A percentile compares a stretch with the other conserved stretches of the same genome.
These are phyloP conservation scores for Chaitophorus viminalis DNA, from an alignment of 2,888 invertebrate genomes.

Conservation along the genomic window DNA sequence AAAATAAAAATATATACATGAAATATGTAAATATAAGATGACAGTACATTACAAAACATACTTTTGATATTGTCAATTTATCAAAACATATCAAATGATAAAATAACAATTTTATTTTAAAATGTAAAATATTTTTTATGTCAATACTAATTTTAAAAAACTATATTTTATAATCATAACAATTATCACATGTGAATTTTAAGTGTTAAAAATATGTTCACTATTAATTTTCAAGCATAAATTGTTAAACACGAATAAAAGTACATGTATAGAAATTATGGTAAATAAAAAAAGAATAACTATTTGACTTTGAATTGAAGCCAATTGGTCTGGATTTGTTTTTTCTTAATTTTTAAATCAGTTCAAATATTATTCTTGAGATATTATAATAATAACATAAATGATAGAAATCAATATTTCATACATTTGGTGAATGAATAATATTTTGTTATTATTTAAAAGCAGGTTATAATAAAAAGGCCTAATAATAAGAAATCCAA, in stretches of 20 bases:
- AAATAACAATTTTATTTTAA: conserved; percentile 8
- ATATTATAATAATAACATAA: background rate
- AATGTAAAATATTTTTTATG: background rate
- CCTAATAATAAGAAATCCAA: conserved; percentile 1
- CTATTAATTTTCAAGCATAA: conserved; percentile 1
- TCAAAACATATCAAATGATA: conserved; percentile 26
- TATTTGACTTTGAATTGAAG: background rate
- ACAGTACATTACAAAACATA: background rate
- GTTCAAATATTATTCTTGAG: background rate
- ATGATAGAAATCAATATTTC: conserved; percentile 11
- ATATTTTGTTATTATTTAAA: conserved; percentile 33
- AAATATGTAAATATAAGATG: conserved; percentile 35
- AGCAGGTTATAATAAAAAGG: conserved; percentile 20
- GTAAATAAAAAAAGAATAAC: background rate
- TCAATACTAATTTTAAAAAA: conserved; percentile 49
- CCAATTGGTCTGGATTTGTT: background rate
- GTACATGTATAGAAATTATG: background rate
- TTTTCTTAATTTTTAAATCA: background rate
- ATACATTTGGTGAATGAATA: conserved; percentile 1
- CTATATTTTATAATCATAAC: conserved; percentile 35
- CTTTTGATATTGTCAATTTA: conserved; percentile 2
- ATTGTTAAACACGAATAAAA: conserved; percentile 18
- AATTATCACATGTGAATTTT: conserved; percentile 53
- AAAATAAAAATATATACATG: background rate
- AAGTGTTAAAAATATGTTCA: background rate